A percentile compares a stretch with the other conserved stretches of the same genome.
These are phyloP conservation scores for Megaleporinus macrocephalus DNA, from an alignment of 2,113 vertebrate genomes.

Conservation along the genomic window DNA sequence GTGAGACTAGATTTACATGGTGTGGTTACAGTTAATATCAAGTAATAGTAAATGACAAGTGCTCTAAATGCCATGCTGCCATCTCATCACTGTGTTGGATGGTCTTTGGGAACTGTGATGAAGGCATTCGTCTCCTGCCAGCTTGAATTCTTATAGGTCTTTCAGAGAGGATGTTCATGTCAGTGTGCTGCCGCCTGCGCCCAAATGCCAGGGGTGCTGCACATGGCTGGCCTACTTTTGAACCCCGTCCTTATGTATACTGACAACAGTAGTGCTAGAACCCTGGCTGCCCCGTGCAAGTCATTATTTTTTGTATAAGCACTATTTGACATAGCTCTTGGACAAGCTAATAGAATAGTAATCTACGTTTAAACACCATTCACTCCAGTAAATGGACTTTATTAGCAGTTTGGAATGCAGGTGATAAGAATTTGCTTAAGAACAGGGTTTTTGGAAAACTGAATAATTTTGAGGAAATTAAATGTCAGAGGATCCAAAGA, in stretches of 20 bases:
- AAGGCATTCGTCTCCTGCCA: neutral
- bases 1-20: no score
- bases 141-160: slow-evolving; percentile 49
- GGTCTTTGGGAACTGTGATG: neutral
- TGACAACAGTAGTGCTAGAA: slow-evolving; percentile 19
- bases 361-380: neutral
- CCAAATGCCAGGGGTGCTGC: slow-evolving; percentile 47
- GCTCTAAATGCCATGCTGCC: neutral
- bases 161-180: slow-evolving; percentile 61
- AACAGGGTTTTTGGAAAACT: neutral
- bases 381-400: neutral
- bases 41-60: neutral
- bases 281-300: slow-evolving; percentile 23
- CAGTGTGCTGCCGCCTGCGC: slow-evolving; percentile 52
- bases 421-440: neutral
- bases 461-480: neutral
- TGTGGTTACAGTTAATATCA: neutral
- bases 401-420: neutral
- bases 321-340: neutral
- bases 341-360: neutral
- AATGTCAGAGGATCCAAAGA: neutral
- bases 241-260: slow-evolving; percentile 41
- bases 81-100: neutral
- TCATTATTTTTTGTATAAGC: slow-evolving; percentile 21
- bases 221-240: slow-evolving; percentile 56